Base-by-base conservation (phyloP, 2,797 vertebrate species). In the Ctenosaura bakeri region DNA sequence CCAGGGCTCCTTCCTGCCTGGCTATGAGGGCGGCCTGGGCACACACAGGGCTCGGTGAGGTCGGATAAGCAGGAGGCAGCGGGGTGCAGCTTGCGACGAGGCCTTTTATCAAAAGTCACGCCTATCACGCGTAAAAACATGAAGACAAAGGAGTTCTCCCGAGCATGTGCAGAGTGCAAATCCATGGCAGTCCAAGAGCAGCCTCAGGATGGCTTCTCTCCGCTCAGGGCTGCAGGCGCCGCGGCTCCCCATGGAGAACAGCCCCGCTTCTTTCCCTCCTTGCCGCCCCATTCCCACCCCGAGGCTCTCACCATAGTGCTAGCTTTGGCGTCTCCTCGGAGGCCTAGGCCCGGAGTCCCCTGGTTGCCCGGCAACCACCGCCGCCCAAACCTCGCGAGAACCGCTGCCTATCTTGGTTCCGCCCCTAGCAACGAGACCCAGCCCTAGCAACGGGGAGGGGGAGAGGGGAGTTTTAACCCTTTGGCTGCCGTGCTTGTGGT, bases 291-390 rank as follows among this genome's bases (percentile, higher is more conserved):
- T 4, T 46, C 42, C 42, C 42, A 4, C 42, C 0, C 0, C 0
- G 4, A 1, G 0, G 89, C 88, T 77, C 92, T 87, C 92, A 96
- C 95, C 95, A 96, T 95, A 88, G 83, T 74, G 80, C n/a, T 46
- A 8, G 50, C 32, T 12, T 18, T 24, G 0, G 6, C 5, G 0
- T 18, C 9, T 0, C 18, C 46, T 29, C 38, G 0, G 32, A 81
- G 24, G 1, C 59, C 71, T n/a, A 10, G 6, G 46, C 50, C 13
- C 29, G 0, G 8, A 16, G 85, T 80, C 89, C 0, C 88, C 78
- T 66, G 2, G 96, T 96, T 92, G 93, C 97, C 93, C 1, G 32
- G 96, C 96, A 97, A 97, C 97, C 46, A 50, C 1, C 0, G 3
- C 1, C 0, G 3, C 0, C 29, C 18, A 18, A 4, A 1, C 50